These are phyloP conservation scores for Cephalotes varians DNA, from an alignment of 2,888 invertebrate species.

Conservation along the genomic window DNA sequence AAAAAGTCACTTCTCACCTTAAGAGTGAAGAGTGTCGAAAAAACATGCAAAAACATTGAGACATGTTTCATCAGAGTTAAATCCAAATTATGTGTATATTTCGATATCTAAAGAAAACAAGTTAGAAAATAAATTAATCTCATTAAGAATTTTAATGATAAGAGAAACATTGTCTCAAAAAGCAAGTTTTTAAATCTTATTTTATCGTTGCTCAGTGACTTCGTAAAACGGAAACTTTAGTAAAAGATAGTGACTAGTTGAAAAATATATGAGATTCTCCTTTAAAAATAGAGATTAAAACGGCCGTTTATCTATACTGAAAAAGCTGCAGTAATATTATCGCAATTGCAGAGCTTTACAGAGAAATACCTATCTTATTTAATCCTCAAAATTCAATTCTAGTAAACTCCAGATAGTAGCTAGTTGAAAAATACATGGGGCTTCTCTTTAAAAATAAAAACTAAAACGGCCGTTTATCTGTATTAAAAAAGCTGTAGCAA, in stretches of 20 bases:
- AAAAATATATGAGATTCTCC: conserved; percentile 5
- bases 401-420: conserved; percentile 19
- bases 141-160: conserved; percentile 11
- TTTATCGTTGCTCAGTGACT: conserved; percentile 14
- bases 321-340: conserved; percentile 2
- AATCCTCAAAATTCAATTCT: background rate
- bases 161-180: background rate
- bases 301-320: background rate
- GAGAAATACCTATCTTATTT: conserved; percentile 7
- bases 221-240: conserved; percentile 13
- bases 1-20: conserved; percentile 35
- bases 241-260: conserved; percentile 21
- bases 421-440: conserved; percentile 14
- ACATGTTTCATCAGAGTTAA: background rate
- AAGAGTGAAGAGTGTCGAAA: background rate
- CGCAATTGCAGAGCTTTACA: background rate
- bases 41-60: background rate
- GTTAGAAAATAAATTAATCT: background rate
- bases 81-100: background rate
- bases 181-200: background rate
- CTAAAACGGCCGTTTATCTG: background rate
- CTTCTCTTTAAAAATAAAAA: conserved; percentile 7
- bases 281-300: conserved; percentile 16
- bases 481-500: background rate
- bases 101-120: background rate